phyloP scores from a whole-genome alignment of 2,113 vertebrate species.

The Desmodus rotundus region DNA sequence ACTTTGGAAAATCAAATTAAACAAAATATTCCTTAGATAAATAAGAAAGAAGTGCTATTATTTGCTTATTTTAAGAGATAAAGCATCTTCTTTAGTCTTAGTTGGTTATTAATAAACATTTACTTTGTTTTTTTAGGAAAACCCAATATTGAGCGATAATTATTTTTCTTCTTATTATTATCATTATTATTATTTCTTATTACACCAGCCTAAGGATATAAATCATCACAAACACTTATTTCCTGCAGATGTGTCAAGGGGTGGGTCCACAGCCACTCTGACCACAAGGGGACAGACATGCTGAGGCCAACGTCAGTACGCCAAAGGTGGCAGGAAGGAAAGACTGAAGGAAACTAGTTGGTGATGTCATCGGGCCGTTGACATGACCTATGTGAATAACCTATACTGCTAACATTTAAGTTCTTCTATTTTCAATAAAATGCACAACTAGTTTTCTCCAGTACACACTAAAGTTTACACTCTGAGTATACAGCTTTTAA shows the following conservation, averaged over 20 bases:
- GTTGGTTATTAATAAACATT: neutral
- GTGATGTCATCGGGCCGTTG: neutral
- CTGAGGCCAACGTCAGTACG: neutral
- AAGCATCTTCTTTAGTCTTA: neutral
- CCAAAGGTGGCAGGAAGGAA: neutral
- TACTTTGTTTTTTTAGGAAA: neutral
- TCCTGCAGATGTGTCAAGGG: neutral
- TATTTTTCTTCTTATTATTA: too few species aligned
- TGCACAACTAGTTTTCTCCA: neutral
- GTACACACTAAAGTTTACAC: neutral
- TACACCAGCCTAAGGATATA: neutral
- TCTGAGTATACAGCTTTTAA: neutral
- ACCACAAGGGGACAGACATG: neutral
- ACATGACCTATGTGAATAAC: neutral
- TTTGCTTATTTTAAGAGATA: neutral
- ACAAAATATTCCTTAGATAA: neutral
- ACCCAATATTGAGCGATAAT: neutral
- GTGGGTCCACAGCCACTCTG: neutral
- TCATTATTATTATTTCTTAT: too few species aligned
- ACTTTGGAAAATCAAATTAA: neutral
- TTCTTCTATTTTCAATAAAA: neutral
- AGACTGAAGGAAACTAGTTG: neutral
- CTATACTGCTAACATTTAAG: neutral
- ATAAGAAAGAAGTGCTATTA: neutral
- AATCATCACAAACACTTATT: neutral